A percentile compares a stretch with the other conserved stretches of the same genome.
Conservation (phyloP, 2,888 invertebrate species). For the Gastracanthus pulcherrimus region DNA sequence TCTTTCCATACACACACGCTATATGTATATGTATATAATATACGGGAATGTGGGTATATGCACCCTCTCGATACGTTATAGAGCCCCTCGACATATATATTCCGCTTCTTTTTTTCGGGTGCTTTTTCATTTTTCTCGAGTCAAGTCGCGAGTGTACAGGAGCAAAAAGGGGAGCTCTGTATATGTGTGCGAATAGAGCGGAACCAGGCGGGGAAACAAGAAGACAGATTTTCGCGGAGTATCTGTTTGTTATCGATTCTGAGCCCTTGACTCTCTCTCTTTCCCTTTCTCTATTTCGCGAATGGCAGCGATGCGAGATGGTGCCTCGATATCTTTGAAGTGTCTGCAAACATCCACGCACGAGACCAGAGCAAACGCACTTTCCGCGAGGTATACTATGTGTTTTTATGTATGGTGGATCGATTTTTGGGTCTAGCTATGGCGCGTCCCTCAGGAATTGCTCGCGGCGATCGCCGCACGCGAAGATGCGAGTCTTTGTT, state of each 20-base stretch:
- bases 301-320: background rate
- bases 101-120: background rate
- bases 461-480: conserved; percentile 41
- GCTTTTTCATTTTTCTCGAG: conserved; percentile 8
- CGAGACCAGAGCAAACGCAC: conserved; percentile 67
- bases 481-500: conserved; percentile 42
- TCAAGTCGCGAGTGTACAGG: background rate
- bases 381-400: conserved; percentile 51
- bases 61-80: conserved; percentile 24
- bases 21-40: no score
- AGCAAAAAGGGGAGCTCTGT: background rate
- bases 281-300: background rate
- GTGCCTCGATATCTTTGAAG: conserved; percentile 68
- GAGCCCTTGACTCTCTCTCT: conserved; percentile 10
- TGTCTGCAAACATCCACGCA: conserved; percentile 64
- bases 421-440: background rate
- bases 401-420: conserved; percentile 2
- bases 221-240: conserved; percentile 29
- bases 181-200: background rate
- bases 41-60: no score
- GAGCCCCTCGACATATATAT: background rate
- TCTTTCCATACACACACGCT: background rate
- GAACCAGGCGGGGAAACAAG: background rate
- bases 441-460: conserved; percentile 69
- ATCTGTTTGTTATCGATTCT: conserved; percentile 53